Evolutionary conservation across 1,140 invertebrate species (phyloP).

Genomic region (Maniola jurtina): DNA sequence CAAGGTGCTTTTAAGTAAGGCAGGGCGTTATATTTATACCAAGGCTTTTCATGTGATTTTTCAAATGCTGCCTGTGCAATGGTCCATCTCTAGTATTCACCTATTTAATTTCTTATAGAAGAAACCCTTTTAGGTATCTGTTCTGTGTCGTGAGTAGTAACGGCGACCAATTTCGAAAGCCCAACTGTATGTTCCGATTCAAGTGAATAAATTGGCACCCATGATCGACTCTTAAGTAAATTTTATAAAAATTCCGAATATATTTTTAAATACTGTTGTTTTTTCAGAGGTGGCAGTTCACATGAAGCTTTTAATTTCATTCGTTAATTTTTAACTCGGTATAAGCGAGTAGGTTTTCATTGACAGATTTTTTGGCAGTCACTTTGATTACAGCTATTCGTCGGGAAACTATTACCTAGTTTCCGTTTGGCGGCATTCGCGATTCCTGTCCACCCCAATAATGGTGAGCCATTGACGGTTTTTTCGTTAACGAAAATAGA

Average conservation of each 20-base stretch:
- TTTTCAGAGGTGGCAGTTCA: neutral
- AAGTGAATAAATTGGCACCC: constrained; percentile 8
- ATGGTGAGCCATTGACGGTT: too few species aligned
- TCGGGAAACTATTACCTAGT: too few species aligned
- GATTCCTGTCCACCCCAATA: too few species aligned
- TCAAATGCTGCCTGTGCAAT: too few species aligned
- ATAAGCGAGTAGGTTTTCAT: neutral
- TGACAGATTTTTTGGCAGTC: neutral
- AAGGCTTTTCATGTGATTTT: too few species aligned
- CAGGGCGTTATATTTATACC: too few species aligned
- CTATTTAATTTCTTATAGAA: too few species aligned
- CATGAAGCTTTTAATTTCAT: neutral
- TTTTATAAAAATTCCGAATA: constrained; percentile 7
- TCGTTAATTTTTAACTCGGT: neutral
- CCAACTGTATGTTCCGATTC: constrained; percentile 6
- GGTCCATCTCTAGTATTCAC: too few species aligned
- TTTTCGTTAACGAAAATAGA: too few species aligned
- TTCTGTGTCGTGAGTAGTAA: neutral
- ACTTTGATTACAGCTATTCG: too few species aligned
- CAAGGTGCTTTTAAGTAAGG: too few species aligned
- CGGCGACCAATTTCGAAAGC: neutral
- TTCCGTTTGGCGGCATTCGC: too few species aligned
- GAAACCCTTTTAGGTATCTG: neutral
- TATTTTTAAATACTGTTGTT: constrained; percentile 8
- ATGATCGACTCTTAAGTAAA: constrained; percentile 8